These are phyloP conservation scores for Eupithecia abbreviata DNA, from an alignment of 2,888 invertebrate genomes.

Conservation along the genomic window DNA sequence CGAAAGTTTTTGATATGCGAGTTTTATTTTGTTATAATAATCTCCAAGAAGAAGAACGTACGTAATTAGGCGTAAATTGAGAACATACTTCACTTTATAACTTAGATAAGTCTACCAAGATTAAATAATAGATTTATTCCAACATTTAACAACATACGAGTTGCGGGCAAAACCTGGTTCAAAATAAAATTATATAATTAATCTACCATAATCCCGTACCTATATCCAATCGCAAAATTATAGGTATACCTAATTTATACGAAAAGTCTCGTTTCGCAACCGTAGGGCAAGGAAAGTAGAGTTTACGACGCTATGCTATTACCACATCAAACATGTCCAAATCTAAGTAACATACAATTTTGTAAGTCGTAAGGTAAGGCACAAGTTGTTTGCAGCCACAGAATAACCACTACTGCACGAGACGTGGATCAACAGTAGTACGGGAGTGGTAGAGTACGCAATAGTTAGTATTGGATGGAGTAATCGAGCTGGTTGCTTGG, in stretches of 20 bases:
- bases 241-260: neutral
- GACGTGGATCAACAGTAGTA: neutral
- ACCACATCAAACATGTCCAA: conserved; percentile 27
- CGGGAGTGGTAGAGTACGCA: neutral
- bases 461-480: conserved; percentile 22
- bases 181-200: too few relatives aligned
- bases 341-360: conserved; percentile 12
- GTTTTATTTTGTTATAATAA: too few relatives aligned
- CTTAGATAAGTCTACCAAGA: too few relatives aligned
- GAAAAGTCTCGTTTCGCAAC: neutral
- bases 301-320: conserved; percentile 1
- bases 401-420: conserved; percentile 2
- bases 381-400: conserved; percentile 14
- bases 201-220: too few relatives aligned
- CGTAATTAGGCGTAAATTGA: too few relatives aligned
- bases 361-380: conserved; percentile 16
- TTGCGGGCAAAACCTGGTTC: too few relatives aligned
- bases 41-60: too few relatives aligned
- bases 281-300: conserved; percentile 2
- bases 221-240: neutral
- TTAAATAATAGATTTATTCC: too few relatives aligned
- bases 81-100: too few relatives aligned
- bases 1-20: too few relatives aligned
- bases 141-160: too few relatives aligned
- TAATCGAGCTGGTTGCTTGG: conserved; percentile 30